Conservation (phyloP, 2,797 vertebrate genomes). For the Tympanoctomys barrerae region DNA sequence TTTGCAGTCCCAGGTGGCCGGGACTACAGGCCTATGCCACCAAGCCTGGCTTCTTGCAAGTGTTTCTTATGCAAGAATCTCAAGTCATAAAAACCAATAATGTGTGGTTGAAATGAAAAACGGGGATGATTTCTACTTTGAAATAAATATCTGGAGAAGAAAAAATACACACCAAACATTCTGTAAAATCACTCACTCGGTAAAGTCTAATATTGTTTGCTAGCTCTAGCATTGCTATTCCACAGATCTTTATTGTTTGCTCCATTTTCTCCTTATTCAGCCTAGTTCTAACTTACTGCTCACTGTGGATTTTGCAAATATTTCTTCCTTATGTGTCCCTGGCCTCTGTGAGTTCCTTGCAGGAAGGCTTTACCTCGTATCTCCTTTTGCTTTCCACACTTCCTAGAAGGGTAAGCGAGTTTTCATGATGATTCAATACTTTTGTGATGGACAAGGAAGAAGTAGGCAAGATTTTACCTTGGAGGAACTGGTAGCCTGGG, state of each 20-base stretch:
- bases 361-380: not conserved
- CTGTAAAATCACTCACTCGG: not conserved
- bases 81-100: constrained; percentile 12
- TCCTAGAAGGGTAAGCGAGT: not conserved
- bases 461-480: constrained; percentile 83
- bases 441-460: not conserved
- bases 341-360: not conserved
- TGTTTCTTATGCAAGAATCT: not conserved
- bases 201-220: not conserved
- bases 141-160: not conserved
- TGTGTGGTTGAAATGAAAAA: not conserved
- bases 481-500: constrained; percentile 89
- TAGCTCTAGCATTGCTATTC: not conserved
- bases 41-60: not conserved
- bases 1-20: not conserved
- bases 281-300: not conserved
- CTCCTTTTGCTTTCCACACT: not conserved
- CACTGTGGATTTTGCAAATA: not conserved
- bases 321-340: not conserved
- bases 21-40: not conserved
- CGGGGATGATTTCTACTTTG: not conserved
- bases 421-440: not conserved
- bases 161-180: not conserved
- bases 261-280: not conserved
- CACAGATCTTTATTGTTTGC: not conserved